Evolutionary conservation across 2,888 invertebrate species (phyloP).

Genomic region (Andrena camellia): DNA sequence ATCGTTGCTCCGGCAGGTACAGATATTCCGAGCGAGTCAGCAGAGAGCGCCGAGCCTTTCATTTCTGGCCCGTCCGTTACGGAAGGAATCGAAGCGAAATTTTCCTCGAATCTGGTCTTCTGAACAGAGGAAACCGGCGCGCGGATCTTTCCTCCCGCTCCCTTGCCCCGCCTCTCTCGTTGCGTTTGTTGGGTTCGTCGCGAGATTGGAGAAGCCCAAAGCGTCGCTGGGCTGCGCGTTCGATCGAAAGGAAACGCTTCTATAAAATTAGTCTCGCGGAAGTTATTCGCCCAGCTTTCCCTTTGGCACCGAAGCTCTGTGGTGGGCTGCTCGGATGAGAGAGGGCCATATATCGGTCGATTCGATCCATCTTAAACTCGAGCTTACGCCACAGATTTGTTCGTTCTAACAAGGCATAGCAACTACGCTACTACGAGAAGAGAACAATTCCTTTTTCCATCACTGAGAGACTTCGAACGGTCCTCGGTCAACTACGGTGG

Average conservation of each 20-base stretch:
- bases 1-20: conserved; percentile 52
- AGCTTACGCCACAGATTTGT: conserved; percentile 24
- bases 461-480: conserved; percentile 65
- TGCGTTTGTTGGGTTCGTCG: not conserved
- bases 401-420: conserved; percentile 72
- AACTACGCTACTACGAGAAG: conserved; percentile 74
- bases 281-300: not conserved
- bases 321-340: not conserved
- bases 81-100: conserved; percentile 22
- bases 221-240: not conserved
- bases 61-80: conserved; percentile 4
- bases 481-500: conserved; percentile 57
- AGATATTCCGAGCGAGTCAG: conserved; percentile 56
- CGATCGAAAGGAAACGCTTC: conserved; percentile 15
- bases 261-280: conserved; percentile 21
- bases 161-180: not conserved
- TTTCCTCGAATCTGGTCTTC: conserved; percentile 26
- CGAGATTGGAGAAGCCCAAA: conserved; percentile 15
- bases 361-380: conserved; percentile 16
- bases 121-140: not conserved
- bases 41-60: conserved; percentile 37
- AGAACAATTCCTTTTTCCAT: conserved; percentile 78
- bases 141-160: not conserved
- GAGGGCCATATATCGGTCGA: not conserved
- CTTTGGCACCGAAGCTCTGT: conserved; percentile 32